These are phyloP conservation scores for Gisinianus flammeolus DNA, from an alignment of 2,888 invertebrate genomes.

Conservation along the genomic window DNA sequence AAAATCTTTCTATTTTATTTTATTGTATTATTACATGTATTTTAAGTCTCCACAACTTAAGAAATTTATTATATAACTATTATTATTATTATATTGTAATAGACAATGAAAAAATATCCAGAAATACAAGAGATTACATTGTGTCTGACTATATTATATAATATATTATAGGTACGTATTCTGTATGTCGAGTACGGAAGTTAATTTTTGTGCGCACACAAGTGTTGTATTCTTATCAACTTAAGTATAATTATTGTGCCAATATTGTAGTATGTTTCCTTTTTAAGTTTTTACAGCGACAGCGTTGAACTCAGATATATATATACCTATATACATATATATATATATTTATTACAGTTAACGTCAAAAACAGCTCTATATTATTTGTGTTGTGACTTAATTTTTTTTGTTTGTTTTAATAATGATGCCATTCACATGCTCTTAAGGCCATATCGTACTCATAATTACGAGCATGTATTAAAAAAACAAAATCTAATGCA, in stretches of 20 bases:
- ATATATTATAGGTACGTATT: not conserved
- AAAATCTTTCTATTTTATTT: slow-evolving; percentile 36
- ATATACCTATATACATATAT: not conserved
- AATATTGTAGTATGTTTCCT: not conserved
- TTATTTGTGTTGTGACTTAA: slow-evolving; percentile 23
- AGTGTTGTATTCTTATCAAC: slow-evolving; percentile 52
- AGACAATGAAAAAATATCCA: too few species aligned
- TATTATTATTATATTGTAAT: too few species aligned
- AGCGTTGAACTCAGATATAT: not conserved
- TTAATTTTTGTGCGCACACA: slow-evolving; percentile 17
- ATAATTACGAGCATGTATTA: not conserved
- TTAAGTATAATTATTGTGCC: not conserved
- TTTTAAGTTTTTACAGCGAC: not conserved
- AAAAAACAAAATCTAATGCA: not conserved
- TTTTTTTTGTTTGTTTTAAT: slow-evolving; percentile 6
- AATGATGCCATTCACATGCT: slow-evolving; percentile 9
- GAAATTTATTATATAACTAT: not conserved
- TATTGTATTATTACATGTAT: slow-evolving; percentile 11
- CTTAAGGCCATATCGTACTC: not conserved
- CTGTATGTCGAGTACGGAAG: not conserved
- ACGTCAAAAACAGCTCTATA: not conserved
- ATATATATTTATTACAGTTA: too few species aligned
- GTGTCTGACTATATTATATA: too few species aligned
- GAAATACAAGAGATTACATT: too few species aligned
- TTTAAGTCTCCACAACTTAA: slow-evolving; percentile 9